These are phyloP conservation scores for Pemphredon lugubris DNA, from an alignment of 2,888 invertebrate species.

Conservation along the genomic window DNA sequence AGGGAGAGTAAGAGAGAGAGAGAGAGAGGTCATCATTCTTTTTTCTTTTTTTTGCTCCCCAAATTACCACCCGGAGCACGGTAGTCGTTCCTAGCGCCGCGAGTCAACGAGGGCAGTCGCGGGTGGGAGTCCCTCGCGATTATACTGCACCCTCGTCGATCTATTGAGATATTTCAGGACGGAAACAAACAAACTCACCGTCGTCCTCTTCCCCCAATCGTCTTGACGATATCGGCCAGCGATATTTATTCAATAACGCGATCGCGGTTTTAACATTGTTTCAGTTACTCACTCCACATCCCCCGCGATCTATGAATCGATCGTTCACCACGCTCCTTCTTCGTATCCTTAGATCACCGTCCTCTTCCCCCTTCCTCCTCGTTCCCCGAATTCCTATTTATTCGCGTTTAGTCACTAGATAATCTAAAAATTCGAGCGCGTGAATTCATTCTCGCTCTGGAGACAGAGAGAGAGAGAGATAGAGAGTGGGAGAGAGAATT, in stretches of 20 bases:
- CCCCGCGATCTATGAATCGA: neutral
- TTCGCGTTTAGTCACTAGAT: conserved; percentile 51
- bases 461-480: too few species aligned
- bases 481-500: neutral
- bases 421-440: neutral
- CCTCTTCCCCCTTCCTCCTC: conserved; percentile 19
- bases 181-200: too few species aligned
- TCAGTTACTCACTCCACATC: too few species aligned
- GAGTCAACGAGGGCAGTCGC: neutral
- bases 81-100: conserved; percentile 76
- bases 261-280: too few species aligned
- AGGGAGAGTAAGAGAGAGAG: too few species aligned
- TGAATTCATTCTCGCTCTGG: neutral
- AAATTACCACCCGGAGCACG: conserved; percentile 73
- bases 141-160: too few species aligned
- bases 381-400: conserved; percentile 61
- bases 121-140: too few species aligned
- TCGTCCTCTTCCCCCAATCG: too few species aligned
- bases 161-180: too few species aligned
- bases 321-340: too few species aligned
- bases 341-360: neutral
- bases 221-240: neutral
- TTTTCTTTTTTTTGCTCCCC: too few species aligned
- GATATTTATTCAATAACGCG: neutral
- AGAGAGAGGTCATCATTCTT: too few species aligned